phyloP scores from a whole-genome alignment of 1,140 invertebrate genomes.

The Drosophila burlai region DNA sequence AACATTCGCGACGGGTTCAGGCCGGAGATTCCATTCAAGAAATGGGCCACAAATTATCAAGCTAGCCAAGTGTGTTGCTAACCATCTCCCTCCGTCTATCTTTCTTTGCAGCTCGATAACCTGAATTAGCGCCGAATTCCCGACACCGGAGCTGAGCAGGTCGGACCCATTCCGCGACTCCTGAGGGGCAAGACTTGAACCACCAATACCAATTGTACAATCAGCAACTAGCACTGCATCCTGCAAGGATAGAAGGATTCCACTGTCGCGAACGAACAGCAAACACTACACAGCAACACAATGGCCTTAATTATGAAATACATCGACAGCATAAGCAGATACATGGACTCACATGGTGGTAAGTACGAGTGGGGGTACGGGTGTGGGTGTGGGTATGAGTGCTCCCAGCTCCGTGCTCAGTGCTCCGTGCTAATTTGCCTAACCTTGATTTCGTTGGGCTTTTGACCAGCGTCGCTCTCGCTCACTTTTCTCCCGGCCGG shows the following conservation, averaged over 20 bases:
- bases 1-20: background rate
- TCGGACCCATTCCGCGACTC: constrained; percentile 22
- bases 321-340: constrained; percentile 88
- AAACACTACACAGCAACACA: constrained; percentile 75
- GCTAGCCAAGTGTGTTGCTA: constrained; percentile 3
- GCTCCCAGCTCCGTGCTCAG: too few relatives aligned
- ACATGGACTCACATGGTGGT: constrained; percentile 88
- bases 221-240: constrained; percentile 28
- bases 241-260: constrained; percentile 24
- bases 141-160: constrained; percentile 24
- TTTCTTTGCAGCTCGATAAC: constrained; percentile 57
- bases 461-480: constrained; percentile 38
- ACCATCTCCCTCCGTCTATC: background rate
- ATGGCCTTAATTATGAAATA: constrained; percentile 89
- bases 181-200: constrained; percentile 24
- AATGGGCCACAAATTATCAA: constrained; percentile 15
- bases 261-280: constrained; percentile 36
- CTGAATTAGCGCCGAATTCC: constrained; percentile 42
- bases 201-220: constrained; percentile 48
- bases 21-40: background rate
- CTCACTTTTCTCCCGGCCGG: constrained; percentile 62
- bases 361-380: constrained; percentile 61
- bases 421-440: constrained; percentile 64
- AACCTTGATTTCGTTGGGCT: constrained; percentile 69
- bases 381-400: background rate